phyloP scores from a whole-genome alignment of 1,140 invertebrate species.

The Chelonus insularis region DNA sequence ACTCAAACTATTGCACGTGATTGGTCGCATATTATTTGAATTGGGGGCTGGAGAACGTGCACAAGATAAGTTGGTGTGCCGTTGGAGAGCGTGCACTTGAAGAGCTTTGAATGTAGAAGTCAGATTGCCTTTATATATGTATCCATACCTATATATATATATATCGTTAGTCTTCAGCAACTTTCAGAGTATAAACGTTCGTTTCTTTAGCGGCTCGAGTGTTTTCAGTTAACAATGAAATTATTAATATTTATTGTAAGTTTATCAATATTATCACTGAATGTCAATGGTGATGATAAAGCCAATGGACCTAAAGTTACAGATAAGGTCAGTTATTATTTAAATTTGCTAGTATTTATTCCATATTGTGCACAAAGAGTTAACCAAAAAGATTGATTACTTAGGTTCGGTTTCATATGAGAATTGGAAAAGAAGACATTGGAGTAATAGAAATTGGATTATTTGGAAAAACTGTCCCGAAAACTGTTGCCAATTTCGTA shows the following conservation, averaged over 20 bases:
- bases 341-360: conserved; percentile 29
- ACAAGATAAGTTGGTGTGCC: too few species aligned
- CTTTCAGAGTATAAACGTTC: too few species aligned
- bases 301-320: neutral
- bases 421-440: conserved; percentile 75
- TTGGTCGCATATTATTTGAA: too few species aligned
- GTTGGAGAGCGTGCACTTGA: too few species aligned
- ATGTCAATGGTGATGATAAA: neutral
- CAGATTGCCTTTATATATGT: too few species aligned
- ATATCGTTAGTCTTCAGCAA: too few species aligned
- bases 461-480: conserved; percentile 94
- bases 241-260: neutral
- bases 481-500: conserved; percentile 91
- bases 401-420: conserved; percentile 94
- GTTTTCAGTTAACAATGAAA: too few species aligned
- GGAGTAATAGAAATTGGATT: conserved; percentile 91
- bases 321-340: neutral
- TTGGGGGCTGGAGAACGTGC: too few species aligned
- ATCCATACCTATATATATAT: too few species aligned
- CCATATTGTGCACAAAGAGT: conserved; percentile 21
- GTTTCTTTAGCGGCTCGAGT: too few species aligned
- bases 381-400: conserved; percentile 32
- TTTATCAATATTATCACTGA: neutral
- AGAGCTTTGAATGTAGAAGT: too few species aligned
- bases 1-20: too few species aligned